Conservation (phyloP, 2,888 invertebrate genomes). For the Sympetrum striolatum region DNA sequence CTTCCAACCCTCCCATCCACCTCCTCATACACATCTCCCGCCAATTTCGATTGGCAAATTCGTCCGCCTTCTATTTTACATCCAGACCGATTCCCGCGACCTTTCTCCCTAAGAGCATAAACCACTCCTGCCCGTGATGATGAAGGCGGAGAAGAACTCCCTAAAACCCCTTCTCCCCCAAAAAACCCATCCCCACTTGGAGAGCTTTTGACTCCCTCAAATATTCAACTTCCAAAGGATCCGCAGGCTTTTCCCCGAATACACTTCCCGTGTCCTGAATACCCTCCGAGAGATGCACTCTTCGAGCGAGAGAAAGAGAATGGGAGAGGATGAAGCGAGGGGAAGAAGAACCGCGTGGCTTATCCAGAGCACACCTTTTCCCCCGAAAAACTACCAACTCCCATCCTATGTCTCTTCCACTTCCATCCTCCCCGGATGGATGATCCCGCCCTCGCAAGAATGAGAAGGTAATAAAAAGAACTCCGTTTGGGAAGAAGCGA, state of each 20-base stretch:
- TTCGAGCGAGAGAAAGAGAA: background rate
- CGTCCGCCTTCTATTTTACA: background rate
- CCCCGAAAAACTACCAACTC: background rate
- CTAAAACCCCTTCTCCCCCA: background rate
- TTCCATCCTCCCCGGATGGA: slow-evolving; percentile 12
- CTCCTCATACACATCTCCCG: background rate
- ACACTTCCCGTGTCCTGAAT: slow-evolving; percentile 16
- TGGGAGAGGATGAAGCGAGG: background rate
- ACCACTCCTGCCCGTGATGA: too few species aligned
- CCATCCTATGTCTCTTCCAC: background rate
- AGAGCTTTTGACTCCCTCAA: slow-evolving; percentile 34
- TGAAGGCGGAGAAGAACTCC: too few species aligned
- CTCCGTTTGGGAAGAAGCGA: background rate
- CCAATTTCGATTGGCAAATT: background rate
- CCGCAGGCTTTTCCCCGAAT: slow-evolving; percentile 11
- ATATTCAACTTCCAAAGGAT: slow-evolving; percentile 40
- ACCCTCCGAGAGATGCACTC: background rate
- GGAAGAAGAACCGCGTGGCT: background rate
- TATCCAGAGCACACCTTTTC: background rate
- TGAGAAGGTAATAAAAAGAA: slow-evolving; percentile 6
- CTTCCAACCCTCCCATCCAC: background rate
- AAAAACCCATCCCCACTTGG: background rate
- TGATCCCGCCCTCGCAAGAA: background rate
- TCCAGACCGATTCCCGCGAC: too few species aligned
- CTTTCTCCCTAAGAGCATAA: background rate